Percentiles rank a stretch among this genome's conserved stretches.
Conservation (phyloP, 2,797 vertebrate genomes). For the Myotis myotis region DNA sequence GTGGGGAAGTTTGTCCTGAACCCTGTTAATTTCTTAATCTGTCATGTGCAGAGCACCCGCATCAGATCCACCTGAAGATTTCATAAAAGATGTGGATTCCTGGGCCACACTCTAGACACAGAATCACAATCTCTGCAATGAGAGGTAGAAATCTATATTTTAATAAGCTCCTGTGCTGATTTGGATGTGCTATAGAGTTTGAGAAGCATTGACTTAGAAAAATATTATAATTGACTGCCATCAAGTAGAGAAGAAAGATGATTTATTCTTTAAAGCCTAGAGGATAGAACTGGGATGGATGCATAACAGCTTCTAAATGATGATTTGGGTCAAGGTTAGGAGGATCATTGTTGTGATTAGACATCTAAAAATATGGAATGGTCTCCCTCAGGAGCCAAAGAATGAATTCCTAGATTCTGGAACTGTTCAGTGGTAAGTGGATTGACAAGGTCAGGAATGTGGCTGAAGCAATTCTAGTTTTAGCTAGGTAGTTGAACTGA, state of each 20-base stretch:
- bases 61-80: not conserved
- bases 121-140: not conserved
- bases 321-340: not conserved
- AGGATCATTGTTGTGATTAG: not conserved
- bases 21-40: not conserved
- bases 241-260: not conserved
- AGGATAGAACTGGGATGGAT: not conserved
- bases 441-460: not conserved
- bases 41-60: not conserved
- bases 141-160: not conserved
- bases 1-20: not conserved
- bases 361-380: not conserved
- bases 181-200: not conserved
- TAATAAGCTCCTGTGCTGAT: not conserved
- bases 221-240: conserved; percentile 3
- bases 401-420: not conserved
- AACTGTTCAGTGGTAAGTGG: not conserved
- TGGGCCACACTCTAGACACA: not conserved
- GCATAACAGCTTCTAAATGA: not conserved
- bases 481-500: not conserved
- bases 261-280: not conserved
- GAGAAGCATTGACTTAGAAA: not conserved
- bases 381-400: not conserved
- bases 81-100: not conserved
- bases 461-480: conserved; percentile 27